A percentile compares a stretch with the other conserved stretches of the same genome.
Evolutionary conservation across 2,888 invertebrate genomes (phyloP).

Genomic region (Troides helena): DNA sequence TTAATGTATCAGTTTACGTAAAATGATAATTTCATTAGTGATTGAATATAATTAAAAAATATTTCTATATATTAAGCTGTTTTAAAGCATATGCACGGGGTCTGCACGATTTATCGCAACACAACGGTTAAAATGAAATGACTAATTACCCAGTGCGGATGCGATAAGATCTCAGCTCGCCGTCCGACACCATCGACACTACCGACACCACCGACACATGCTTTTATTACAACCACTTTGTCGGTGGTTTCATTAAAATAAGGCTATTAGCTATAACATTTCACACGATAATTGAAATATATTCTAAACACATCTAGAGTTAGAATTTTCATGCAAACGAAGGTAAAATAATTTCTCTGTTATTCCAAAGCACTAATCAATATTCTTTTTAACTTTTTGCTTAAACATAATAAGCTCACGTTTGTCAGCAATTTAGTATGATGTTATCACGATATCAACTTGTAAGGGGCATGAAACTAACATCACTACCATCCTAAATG

Average conservation of each 20-base stretch:
- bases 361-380: too few species aligned
- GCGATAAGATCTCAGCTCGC: slow-evolving; percentile 60
- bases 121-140: slow-evolving; percentile 67
- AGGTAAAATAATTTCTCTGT: too few species aligned
- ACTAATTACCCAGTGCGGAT: slow-evolving; percentile 62
- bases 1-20: not conserved
- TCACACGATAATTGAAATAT: slow-evolving; percentile 18
- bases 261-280: slow-evolving; percentile 12
- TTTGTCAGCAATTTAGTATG: too few species aligned
- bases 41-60: not conserved
- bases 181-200: slow-evolving; percentile 5
- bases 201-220: slow-evolving; percentile 28
- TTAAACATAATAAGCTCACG: too few species aligned
- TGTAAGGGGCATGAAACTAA: too few species aligned
- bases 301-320: not conserved
- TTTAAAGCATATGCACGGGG: slow-evolving; percentile 63
- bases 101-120: slow-evolving; percentile 60
- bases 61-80: slow-evolving; percentile 38
- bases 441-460: too few species aligned
- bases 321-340: not conserved
- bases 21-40: not conserved
- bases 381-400: too few species aligned
- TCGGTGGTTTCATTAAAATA: slow-evolving; percentile 37
- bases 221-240: slow-evolving; percentile 31
- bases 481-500: too few species aligned